Evolutionary conservation across 2,888 invertebrate genomes (phyloP).

Genomic region (Hyalella azteca): DNA sequence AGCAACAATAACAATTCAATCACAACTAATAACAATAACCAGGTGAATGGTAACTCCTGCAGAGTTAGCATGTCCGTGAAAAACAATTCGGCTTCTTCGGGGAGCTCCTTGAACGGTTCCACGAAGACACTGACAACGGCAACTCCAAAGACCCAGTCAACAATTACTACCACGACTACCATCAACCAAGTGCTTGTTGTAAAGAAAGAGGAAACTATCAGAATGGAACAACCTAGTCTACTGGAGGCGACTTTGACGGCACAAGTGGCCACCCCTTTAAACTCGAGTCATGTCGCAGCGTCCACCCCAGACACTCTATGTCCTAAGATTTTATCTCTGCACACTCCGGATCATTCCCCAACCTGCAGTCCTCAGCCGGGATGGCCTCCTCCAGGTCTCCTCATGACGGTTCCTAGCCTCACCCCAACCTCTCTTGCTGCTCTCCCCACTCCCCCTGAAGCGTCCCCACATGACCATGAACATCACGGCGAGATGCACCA

Average conservation of each 20-base stretch:
- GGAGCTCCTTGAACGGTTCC: constrained; percentile 21
- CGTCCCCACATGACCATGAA: constrained; percentile 56
- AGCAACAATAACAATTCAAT: constrained; percentile 3
- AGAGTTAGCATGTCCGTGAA: not conserved
- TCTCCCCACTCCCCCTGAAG: constrained; percentile 57
- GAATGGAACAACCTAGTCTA: constrained; percentile 41
- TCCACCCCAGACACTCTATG: constrained; percentile 35
- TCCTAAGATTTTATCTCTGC: constrained; percentile 37
- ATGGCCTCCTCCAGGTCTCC: constrained; percentile 78
- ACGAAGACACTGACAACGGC: not conserved
- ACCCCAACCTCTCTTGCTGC: constrained; percentile 46
- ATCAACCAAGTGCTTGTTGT: constrained; percentile 34
- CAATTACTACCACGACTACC: constrained; percentile 27
- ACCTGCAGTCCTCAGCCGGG: constrained; percentile 61
- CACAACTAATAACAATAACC: not conserved
- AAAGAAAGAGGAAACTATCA: constrained; percentile 37
- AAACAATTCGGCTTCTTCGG: not conserved
- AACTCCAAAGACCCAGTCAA: constrained; percentile 19
- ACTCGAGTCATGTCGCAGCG: not conserved
- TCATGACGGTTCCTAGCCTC: constrained; percentile 65
- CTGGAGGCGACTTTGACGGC: constrained; percentile 53
- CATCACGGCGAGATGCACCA: constrained; percentile 36
- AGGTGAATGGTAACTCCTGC: not conserved
- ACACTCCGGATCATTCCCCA: constrained; percentile 56
- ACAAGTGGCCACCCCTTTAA: constrained; percentile 23